phyloP scores from a whole-genome alignment of 2,888 invertebrate genomes.

The Drosophila rellima region DNA sequence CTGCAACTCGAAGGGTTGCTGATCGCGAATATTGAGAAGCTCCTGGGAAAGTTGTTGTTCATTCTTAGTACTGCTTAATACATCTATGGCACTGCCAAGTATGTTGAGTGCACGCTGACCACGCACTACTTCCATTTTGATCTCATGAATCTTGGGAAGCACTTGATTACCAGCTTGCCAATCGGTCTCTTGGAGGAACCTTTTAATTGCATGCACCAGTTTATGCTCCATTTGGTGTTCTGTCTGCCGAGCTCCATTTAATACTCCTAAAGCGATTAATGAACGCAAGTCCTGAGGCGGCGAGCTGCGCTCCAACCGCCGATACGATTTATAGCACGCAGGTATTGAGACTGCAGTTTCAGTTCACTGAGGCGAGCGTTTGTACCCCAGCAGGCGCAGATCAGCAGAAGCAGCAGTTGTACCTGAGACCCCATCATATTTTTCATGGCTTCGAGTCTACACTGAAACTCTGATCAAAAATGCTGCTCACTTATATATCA shows the following conservation, averaged over 20 bases:
- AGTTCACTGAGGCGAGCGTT: conserved; percentile 31
- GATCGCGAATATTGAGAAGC: conserved; percentile 47
- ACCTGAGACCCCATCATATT: conserved; percentile 27
- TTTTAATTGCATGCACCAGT: conserved; percentile 73
- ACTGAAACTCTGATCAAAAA: conserved; percentile 52
- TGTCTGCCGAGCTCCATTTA: conserved; percentile 83
- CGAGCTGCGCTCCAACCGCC: conserved; percentile 76
- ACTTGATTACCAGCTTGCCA: conserved; percentile 57
- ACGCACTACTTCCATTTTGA: conserved; percentile 81
- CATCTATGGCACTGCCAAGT: conserved; percentile 80
- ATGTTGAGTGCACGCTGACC: conserved; percentile 82
- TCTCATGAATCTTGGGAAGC: conserved; percentile 75
- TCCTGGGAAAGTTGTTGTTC: conserved; percentile 69
- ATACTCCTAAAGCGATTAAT: conserved; percentile 80
- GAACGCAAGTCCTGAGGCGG: conserved; percentile 79
- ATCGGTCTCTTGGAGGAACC: conserved; percentile 76
- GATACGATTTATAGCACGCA: conserved; percentile 80
- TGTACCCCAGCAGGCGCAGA: conserved; percentile 33
- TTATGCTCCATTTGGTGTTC: conserved; percentile 83
- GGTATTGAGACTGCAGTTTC: conserved; percentile 77
- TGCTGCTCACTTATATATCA: conserved; percentile 45
- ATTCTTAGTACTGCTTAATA: conserved; percentile 72
- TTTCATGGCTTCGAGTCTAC: conserved; percentile 29
- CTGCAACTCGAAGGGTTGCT: conserved; percentile 19
- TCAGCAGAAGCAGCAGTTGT: conserved; percentile 36